Percentiles rank a stretch among this genome's conserved stretches.
Evolutionary conservation across 2,888 invertebrate genomes (phyloP).

Genomic region (Mesoligia furuncula): DNA sequence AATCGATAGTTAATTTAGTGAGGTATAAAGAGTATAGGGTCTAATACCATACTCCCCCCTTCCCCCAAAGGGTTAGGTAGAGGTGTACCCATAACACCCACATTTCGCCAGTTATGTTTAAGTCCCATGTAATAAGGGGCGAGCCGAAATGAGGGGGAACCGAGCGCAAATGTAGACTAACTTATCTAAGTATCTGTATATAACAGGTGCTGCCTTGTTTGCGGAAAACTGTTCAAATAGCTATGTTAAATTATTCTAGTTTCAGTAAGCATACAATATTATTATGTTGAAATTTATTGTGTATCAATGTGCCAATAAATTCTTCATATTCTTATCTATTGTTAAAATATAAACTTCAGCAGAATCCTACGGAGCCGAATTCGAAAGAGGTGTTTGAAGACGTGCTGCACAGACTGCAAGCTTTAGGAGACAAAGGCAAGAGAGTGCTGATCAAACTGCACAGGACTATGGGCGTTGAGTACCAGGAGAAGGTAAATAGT

Average conservation of each 20-base stretch:
- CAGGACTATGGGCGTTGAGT: constrained; percentile 80
- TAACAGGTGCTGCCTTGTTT: too few relatives aligned
- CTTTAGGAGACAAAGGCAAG: constrained; percentile 90
- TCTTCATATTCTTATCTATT: neutral
- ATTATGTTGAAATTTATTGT: too few relatives aligned
- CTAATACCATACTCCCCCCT: too few relatives aligned
- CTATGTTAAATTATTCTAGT: too few relatives aligned
- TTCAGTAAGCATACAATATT: too few relatives aligned
- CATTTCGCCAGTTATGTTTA: too few relatives aligned
- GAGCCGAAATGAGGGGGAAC: too few relatives aligned
- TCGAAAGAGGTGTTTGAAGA: constrained; percentile 91
- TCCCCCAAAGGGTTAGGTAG: too few relatives aligned
- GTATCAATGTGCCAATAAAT: too few relatives aligned
- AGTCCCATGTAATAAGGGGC: neutral
- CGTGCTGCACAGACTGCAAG: constrained; percentile 89
- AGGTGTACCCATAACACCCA: neutral
- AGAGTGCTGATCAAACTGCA: constrained; percentile 90
- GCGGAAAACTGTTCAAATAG: too few relatives aligned
- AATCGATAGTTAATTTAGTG: too few relatives aligned
- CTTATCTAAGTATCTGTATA: neutral
- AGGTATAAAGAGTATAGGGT: too few relatives aligned
- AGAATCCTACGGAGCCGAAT: constrained; percentile 67
- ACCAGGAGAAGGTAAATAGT: constrained; percentile 72
- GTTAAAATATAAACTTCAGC: neutral
- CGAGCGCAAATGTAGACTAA: neutral